Evolutionary conservation across 2,888 invertebrate genomes (phyloP).

Genomic region (Leucoptera coffeella): DNA sequence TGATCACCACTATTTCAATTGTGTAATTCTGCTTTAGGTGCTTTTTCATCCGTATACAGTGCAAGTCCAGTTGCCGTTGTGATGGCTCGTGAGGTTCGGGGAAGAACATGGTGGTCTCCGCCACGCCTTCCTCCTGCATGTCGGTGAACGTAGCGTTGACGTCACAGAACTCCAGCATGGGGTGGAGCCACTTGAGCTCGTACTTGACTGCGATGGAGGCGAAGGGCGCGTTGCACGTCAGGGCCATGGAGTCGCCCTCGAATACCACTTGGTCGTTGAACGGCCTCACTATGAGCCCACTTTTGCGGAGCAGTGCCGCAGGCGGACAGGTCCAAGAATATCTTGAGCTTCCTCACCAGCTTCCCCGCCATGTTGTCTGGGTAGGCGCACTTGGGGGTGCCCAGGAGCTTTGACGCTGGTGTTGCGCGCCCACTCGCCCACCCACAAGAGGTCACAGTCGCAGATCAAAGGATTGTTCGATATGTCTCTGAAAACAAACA

Average conservation of each 20-base stretch:
- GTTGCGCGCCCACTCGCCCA: conserved; percentile 67
- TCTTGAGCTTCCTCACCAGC: conserved; percentile 61
- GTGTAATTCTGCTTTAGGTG: conserved; percentile 51
- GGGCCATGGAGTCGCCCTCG: conserved; percentile 74
- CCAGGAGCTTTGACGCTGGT: conserved; percentile 62
- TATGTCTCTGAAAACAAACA: conserved; percentile 60
- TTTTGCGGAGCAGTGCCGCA: conserved; percentile 29
- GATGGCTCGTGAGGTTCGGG: conserved; percentile 63
- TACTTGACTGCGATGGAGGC: conserved; percentile 50
- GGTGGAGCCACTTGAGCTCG: conserved; percentile 55
- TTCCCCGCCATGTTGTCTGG: conserved; percentile 62
- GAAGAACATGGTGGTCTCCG: conserved; percentile 67
- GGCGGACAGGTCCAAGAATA: conserved; percentile 35
- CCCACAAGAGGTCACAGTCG: conserved; percentile 76
- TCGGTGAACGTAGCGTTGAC: conserved; percentile 35
- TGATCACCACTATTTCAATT: conserved; percentile 64
- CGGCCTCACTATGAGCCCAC: conserved; percentile 26
- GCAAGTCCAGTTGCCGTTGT: conserved; percentile 84
- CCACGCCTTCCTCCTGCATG: conserved; percentile 53
- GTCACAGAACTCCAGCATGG: conserved; percentile 37
- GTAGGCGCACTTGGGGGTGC: conserved; percentile 67
- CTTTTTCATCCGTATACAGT: conserved; percentile 59
- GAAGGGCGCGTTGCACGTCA: conserved; percentile 74
- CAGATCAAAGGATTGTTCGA: conserved; percentile 76
- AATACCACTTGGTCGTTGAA: conserved; percentile 67